phyloP scores from a whole-genome alignment of 2,888 invertebrate species.

The Nephrotoma flavescens region DNA sequence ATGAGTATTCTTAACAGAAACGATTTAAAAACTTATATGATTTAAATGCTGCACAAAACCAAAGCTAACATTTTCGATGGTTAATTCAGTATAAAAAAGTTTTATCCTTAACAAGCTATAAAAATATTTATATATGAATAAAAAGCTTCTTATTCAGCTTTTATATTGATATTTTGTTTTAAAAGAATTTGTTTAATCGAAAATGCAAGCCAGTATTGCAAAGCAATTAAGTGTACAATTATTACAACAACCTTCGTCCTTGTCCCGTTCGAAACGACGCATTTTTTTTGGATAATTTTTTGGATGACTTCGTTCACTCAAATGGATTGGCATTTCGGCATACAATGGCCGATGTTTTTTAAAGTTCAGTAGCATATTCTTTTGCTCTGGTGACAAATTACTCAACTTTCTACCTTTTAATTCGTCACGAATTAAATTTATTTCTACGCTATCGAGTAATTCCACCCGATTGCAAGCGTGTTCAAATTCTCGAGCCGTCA shows the following conservation, averaged over 20 bases:
- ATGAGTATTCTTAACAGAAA: background rate
- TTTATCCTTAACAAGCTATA: background rate
- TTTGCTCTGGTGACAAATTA: slow-evolving; percentile 28
- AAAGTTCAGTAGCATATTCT: slow-evolving; percentile 26
- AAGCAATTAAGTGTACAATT: slow-evolving; percentile 28
- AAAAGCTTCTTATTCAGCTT: background rate
- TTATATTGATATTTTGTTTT: background rate
- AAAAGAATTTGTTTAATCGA: slow-evolving; percentile 21
- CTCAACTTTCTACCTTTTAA: slow-evolving; percentile 28
- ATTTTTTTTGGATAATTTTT: slow-evolving; percentile 32
- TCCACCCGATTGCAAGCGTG: slow-evolving; percentile 28
- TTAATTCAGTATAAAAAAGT: background rate
- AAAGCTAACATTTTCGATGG: background rate
- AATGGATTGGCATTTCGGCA: slow-evolving; percentile 30
- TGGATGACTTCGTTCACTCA: slow-evolving; percentile 30
- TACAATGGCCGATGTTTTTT: slow-evolving; percentile 28
- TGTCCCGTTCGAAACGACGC: slow-evolving; percentile 21
- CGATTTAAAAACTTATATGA: background rate
- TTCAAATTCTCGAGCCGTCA: slow-evolving; percentile 24
- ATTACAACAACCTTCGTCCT: slow-evolving; percentile 28
- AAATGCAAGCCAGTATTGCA: slow-evolving; percentile 30
- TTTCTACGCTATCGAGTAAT: slow-evolving; percentile 26
- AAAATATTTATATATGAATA: background rate
- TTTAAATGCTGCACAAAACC: background rate
- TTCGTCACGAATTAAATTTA: slow-evolving; percentile 23